phyloP scores from a whole-genome alignment of 2,797 vertebrate genomes.

The Siniperca scherzeri region DNA sequence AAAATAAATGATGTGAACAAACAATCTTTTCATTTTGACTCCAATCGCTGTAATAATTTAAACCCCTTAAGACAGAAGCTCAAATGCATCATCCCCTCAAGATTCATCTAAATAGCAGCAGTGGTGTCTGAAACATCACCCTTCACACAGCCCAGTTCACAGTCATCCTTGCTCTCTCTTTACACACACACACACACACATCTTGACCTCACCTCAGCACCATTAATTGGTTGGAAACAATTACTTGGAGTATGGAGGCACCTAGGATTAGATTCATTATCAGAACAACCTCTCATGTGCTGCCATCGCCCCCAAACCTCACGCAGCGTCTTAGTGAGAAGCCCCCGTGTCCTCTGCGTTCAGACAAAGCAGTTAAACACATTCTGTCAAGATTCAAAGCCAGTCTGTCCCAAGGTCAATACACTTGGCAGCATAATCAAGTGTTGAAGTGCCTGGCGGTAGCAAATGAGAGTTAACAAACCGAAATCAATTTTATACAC shows the following conservation, averaged over 20 bases:
- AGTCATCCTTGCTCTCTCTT: slow-evolving; percentile 4
- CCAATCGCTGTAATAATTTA: background rate
- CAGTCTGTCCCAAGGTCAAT: slow-evolving; percentile 64
- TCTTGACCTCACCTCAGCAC: slow-evolving; percentile 54
- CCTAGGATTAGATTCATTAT: slow-evolving; percentile 69
- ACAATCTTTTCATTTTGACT: slow-evolving; percentile 8
- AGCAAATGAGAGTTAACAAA: slow-evolving; percentile 73
- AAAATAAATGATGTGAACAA: background rate
- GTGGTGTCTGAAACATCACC: background rate
- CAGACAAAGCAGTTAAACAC: slow-evolving; percentile 44
- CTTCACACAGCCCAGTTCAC: slow-evolving; percentile 12
- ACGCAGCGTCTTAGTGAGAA: slow-evolving; percentile 11
- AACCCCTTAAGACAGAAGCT: background rate
- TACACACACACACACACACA: slow-evolving; percentile 9
- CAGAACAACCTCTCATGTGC: slow-evolving; percentile 57
- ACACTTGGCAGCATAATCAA: slow-evolving; percentile 58
- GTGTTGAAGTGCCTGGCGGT: slow-evolving; percentile 49
- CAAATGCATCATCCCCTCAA: background rate
- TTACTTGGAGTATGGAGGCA: slow-evolving; percentile 53
- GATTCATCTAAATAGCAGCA: slow-evolving; percentile 3
- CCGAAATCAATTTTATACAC: slow-evolving; percentile 70
- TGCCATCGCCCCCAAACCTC: slow-evolving; percentile 20
- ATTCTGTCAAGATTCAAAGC: slow-evolving; percentile 59
- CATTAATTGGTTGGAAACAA: slow-evolving; percentile 66
- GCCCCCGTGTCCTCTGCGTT: slow-evolving; percentile 47